Base-by-base conservation (phyloP, 2,113 vertebrate genomes). In the Myiagra hebetior region DNA sequence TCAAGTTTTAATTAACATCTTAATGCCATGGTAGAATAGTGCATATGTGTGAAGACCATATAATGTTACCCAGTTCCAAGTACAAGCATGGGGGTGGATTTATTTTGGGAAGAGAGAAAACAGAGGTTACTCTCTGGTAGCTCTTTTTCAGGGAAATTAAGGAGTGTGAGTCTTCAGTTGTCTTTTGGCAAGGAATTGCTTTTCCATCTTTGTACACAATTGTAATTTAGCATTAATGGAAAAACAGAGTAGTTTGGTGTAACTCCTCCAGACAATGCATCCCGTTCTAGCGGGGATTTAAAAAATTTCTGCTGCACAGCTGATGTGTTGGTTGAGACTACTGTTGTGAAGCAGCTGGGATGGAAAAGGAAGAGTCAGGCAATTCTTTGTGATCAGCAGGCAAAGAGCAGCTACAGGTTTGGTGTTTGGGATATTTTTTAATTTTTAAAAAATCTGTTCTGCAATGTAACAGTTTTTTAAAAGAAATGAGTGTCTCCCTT, bases 51-150 rank as follows among this genome's bases (percentile, higher is more conserved):
- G 69, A 77, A 75, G 69, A 69, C 39, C 19, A 28, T 70, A 73
- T 59, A 86, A 72, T 56, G 65, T 95, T 93, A 92, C 69, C 41
- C 18, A 50, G 53, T 89, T 95, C 83, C 68, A 89, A 70, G 68
- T 91, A 84, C 30, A 42, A 67, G 76, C 9, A 19, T 70, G 83
- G 55, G 52, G 49, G 73, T 67, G 80, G 79, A 67, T 95, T 94
- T 94, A 91, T 94, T 95, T 94, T 88, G 63, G 72, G 73, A 81
- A 39, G 30, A 44, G 8, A 6, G 6, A 44, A 57, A 93, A 72
- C 27, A 65, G 50, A 49, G n/a, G 9, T 86, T 86, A 84, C 33
- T 24, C 44, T 59, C 30, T 52, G 6, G 24, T 77, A 78, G 56
- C 8, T 83, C 63, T 90, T 83, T 59, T 49, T 14, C 37, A 35